phyloP scores from a whole-genome alignment of 2,797 vertebrate species.

The Enteromius afrohamiltoni region DNA sequence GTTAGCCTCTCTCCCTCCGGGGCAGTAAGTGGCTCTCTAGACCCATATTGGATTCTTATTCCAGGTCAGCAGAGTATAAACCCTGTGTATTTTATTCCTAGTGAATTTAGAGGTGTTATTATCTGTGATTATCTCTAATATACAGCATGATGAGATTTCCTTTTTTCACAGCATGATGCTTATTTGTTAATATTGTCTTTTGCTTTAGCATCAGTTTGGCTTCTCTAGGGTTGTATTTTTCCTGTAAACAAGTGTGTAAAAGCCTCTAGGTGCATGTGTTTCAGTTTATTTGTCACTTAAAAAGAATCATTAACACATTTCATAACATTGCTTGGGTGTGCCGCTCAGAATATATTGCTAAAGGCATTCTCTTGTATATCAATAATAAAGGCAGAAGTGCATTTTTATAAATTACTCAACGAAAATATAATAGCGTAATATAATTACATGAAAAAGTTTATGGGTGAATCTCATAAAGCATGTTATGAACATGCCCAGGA shows the following conservation, averaged over 20 bases:
- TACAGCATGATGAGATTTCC: not conserved
- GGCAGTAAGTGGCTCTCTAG: slow-evolving; percentile 50
- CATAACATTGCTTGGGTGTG: not conserved
- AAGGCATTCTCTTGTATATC: not conserved
- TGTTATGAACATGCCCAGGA: not conserved
- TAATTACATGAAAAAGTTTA: not conserved
- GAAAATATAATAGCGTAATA: not conserved
- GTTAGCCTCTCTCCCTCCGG: slow-evolving; percentile 34
- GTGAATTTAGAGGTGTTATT: slow-evolving; percentile 8
- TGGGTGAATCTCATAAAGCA: not conserved
- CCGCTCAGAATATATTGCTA: not conserved
- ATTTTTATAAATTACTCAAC: not conserved
- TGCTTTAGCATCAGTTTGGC: slow-evolving; percentile 3
- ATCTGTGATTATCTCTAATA: not conserved
- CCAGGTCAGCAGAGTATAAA: not conserved
- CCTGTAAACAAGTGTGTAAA: slow-evolving; percentile 21
- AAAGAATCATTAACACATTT: not conserved
- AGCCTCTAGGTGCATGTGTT: slow-evolving; percentile 6
- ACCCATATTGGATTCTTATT: slow-evolving; percentile 37
- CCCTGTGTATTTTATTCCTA: not conserved
- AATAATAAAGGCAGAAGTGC: not conserved
- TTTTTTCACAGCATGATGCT: slow-evolving; percentile 28
- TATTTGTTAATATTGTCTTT: slow-evolving; percentile 25
- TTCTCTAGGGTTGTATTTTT: slow-evolving; percentile 14
- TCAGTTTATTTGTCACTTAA: slow-evolving; percentile 23